Base-by-base conservation (phyloP, 1,140 invertebrate genomes). In the Drosophila gunungcola region DNA sequence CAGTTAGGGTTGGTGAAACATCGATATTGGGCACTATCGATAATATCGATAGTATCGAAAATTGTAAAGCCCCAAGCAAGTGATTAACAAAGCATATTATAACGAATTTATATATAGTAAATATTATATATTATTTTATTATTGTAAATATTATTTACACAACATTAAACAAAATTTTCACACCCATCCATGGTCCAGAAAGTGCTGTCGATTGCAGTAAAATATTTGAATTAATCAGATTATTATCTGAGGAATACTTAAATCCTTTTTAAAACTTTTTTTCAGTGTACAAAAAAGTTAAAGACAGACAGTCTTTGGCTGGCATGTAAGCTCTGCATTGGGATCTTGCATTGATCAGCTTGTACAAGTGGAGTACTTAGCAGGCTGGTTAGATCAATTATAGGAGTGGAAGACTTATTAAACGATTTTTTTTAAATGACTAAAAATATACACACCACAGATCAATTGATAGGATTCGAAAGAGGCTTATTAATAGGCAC, bases 341-440 rank as follows among this genome's bases (percentile, higher is more conserved):
- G 25, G 54, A 70, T 70, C 67, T 70, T 41, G 16, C 29, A 49
- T 57, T 70, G 67, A 70, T 70, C 67, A 70, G 43, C 64, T 41
- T 70, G 51, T 70, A 56, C 64, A 52, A 38, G 51, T 70, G 29
- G 67, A 38, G 51, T 70, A 70, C 67, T 70, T 70, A 70, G 52
- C 67, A 70, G 42, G 29, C 38, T 70, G 65, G 64, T 57, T 70
- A 57, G 67, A 70, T 70, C 67, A 70, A 70, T 70, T 70, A 70
- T 70, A 36, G 49, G 21, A 70, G 25, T 56, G 52, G 36, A 56
- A 48, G 42, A 49, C 51, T 69, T 69, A 56, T 56, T 70, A 69
- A 70, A 41, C 65, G 64, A 68, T 45, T 46, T 65, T 65, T 65
- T 21, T 34, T 42, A 43, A 67, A 68, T 65, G 60, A 43, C 60